A percentile compares a stretch with the other conserved stretches of the same genome.
phyloP scores from a whole-genome alignment of 2,888 invertebrate genomes.

The Xiphydria camelus region DNA sequence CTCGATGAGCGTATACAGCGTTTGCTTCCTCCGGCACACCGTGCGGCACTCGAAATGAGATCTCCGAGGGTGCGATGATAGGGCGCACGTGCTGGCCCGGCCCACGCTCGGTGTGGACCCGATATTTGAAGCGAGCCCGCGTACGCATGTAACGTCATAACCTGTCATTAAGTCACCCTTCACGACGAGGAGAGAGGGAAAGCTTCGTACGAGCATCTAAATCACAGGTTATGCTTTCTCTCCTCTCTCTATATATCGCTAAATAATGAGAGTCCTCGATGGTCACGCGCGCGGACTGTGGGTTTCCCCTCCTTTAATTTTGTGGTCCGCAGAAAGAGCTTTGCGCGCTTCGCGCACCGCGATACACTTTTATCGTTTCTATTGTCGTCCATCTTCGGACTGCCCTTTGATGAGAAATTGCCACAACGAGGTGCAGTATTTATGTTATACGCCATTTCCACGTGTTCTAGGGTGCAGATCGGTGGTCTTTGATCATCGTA shows the following conservation, averaged over 20 bases:
- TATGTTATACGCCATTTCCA: too few species aligned
- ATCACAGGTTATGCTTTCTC: constrained; percentile 35
- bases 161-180: constrained; percentile 51
- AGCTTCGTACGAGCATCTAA: constrained; percentile 33
- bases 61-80: constrained; percentile 34
- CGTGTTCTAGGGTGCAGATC: too few species aligned
- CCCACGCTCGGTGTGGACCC: constrained; percentile 13
- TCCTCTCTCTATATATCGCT: background rate
- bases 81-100: constrained; percentile 34
- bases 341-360: too few species aligned
- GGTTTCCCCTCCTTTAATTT: too few species aligned
- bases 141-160: constrained; percentile 44
- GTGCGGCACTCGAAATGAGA: constrained; percentile 20
- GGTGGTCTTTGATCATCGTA: too few species aligned
- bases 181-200: constrained; percentile 14
- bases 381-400: too few species aligned
- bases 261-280: background rate
- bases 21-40: background rate
- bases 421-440: too few species aligned
- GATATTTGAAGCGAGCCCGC: constrained; percentile 10
- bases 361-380: too few species aligned
- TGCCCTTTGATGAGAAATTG: too few species aligned
- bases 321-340: too few species aligned
- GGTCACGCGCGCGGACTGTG: too few species aligned
- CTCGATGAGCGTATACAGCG: constrained; percentile 2